These are phyloP conservation scores for Sialia sialis DNA, from an alignment of 2,113 vertebrate genomes.

Conservation along the genomic window DNA sequence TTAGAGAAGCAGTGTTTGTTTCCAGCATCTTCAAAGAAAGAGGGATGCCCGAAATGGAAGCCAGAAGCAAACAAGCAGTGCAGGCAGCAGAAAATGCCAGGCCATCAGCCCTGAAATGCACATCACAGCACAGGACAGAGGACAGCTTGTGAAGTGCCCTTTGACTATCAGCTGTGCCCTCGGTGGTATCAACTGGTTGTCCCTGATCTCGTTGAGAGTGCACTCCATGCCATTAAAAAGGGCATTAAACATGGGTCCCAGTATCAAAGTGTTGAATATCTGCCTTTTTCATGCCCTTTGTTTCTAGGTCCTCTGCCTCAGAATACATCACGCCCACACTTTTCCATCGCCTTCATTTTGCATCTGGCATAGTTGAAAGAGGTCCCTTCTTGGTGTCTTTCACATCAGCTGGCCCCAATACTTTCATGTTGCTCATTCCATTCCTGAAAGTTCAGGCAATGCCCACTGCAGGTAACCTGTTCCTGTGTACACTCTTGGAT, in stretches of 20 bases:
- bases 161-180: neutral
- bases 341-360: neutral
- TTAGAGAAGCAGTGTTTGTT: neutral
- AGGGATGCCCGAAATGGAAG: neutral
- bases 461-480: neutral
- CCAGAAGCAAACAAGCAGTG: neutral
- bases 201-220: rapidly evolving
- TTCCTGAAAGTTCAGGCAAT: neutral
- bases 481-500: neutral
- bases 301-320: neutral
- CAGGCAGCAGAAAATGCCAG: neutral
- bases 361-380: neutral
- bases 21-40: neutral
- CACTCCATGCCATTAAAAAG: neutral
- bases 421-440: neutral
- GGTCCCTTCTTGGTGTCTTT: neutral
- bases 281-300: neutral
- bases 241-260: neutral
- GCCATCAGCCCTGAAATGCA: neutral
- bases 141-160: neutral
- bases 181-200: neutral
- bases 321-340: neutral
- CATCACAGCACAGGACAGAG: neutral
- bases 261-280: neutral
- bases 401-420: neutral